phyloP scores from a whole-genome alignment of 2,113 vertebrate genomes.

The Alethe castanea region DNA sequence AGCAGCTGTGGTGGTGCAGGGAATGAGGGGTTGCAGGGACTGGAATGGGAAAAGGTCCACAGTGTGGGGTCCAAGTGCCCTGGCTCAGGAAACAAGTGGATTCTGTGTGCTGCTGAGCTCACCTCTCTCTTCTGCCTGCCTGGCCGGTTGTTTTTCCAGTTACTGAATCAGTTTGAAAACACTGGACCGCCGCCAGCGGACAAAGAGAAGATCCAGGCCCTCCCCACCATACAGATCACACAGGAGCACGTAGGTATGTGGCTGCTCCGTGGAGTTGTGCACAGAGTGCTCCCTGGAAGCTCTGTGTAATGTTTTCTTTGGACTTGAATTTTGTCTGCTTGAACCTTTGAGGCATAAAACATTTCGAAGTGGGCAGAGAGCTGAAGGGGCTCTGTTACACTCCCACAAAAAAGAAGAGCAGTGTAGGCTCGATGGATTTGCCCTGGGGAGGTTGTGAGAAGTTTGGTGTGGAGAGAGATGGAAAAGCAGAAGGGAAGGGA shows the following conservation, averaged over 20 bases:
- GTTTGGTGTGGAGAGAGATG: background rate
- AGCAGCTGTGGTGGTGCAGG: background rate
- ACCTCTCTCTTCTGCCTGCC: background rate
- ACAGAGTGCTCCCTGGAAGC: background rate
- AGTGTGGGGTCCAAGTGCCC: background rate
- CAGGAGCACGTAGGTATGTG: conserved; percentile 91
- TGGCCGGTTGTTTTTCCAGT: conserved; percentile 71
- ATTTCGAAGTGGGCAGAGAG: background rate
- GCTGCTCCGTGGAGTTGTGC: background rate
- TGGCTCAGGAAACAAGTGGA: background rate
- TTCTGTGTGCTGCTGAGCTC: background rate
- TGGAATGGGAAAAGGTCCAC: fast-evolving
- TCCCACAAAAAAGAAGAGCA: background rate
- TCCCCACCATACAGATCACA: conserved; percentile 88
- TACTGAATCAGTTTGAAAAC: conserved; percentile 99
- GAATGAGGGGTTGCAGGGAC: fast-evolving
- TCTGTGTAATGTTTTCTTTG: background rate
- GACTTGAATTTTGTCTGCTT: background rate
- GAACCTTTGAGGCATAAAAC: background rate
- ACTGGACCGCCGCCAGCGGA: conserved; percentile 96
- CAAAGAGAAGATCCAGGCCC: conserved; percentile 91
- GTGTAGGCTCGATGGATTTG: background rate
- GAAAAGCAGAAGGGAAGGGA: background rate
- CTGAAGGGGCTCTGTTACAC: background rate
- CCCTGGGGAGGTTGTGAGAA: background rate